phyloP scores from a whole-genome alignment of 2,888 invertebrate species.

The Rhogogaster chlorosoma region DNA sequence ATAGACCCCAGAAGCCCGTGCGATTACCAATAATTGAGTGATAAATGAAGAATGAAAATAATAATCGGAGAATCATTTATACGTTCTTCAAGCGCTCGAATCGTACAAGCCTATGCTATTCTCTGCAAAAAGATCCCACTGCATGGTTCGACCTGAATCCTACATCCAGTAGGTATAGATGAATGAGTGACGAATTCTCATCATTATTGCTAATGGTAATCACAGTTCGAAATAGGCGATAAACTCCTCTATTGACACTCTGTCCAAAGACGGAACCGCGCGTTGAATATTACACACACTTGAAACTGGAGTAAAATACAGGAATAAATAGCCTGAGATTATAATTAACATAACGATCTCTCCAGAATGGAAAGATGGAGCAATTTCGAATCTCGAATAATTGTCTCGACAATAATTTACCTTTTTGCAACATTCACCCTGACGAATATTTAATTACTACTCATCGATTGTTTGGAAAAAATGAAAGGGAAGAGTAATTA shows the following conservation, averaged over 20 bases:
- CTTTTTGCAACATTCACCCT: neutral
- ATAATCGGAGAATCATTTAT: neutral
- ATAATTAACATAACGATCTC: neutral
- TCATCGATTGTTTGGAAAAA: neutral
- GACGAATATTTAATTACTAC: neutral
- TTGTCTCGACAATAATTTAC: neutral
- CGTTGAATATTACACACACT: neutral
- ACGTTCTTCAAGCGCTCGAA: neutral
- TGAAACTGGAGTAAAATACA: neutral
- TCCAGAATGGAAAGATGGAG: neutral
- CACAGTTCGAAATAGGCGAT: neutral
- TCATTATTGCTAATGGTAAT: conserved; percentile 9
- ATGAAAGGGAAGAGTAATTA: neutral
- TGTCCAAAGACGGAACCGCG: neutral
- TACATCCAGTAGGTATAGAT: neutral
- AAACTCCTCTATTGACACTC: neutral
- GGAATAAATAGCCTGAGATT: neutral
- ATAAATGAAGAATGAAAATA: neutral
- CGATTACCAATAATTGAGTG: neutral
- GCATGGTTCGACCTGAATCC: neutral
- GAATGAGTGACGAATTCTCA: neutral
- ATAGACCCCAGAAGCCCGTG: too few species aligned
- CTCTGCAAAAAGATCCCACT: neutral
- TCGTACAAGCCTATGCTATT: neutral
- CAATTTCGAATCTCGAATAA: neutral